Evolutionary conservation across 1,140 invertebrate species (phyloP), one percentile per base, ranked within the genome.

Genomic region (Delia radicum): DNA sequence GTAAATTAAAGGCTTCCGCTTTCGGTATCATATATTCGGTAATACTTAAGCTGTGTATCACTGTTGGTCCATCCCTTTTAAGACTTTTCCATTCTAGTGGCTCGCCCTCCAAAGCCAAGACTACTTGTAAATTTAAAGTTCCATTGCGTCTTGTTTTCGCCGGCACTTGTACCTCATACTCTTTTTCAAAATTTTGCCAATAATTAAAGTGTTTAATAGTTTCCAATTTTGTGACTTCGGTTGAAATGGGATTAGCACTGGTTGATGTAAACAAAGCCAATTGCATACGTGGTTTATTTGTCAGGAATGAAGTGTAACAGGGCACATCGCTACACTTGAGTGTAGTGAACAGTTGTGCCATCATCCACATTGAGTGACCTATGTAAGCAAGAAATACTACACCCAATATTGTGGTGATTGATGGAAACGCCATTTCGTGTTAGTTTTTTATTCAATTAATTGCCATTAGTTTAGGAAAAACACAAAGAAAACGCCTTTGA

Each of bases 111-210:
- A 87, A 81, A 3, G 89, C 84, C 62, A 93, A 77, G 24, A 91
- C 89, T 7, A 77, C 87, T 83, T 93, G 92, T 77, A 95, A 87
- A 80, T 89, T 94, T 27, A 95, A 81, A 7, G 92, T 92, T 24
- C 94, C 94, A 89, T 95, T 96, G 55, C 91, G 90, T 10, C 91
- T 87, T 0, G 93, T 94, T 83, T 90, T 91, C 1, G 82, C 80
- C 21, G 94, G 93, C 75, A 95, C 85, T 74, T 91, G 88, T 67
- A 95, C 77, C 78, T 87, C 87, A 48, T 93, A 80, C 81, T 89
- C 88, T 74, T 91, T 91, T 55, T 79, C 77, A 31, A 81, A 81
- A 28, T 76, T 29, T 7, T 75, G 46, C 28, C 42, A 75, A 74
- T 92, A 92, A 81, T 91, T 85, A 80, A 92, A 91, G 69, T 89